Percentiles rank a stretch among this genome's conserved stretches.
phyloP scores from a whole-genome alignment of 2,888 invertebrate genomes.

The Cephus spinipes region DNA sequence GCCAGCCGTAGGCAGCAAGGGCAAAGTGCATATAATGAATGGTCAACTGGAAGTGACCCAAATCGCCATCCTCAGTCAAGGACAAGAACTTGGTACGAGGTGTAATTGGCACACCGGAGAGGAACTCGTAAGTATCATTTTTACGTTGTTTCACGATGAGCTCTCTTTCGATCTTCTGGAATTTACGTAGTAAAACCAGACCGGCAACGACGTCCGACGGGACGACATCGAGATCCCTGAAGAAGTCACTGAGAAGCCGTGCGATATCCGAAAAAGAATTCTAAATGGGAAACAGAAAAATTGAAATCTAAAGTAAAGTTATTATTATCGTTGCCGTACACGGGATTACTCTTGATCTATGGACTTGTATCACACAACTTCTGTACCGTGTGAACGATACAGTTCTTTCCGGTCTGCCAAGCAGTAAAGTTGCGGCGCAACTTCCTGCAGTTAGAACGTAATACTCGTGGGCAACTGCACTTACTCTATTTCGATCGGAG shows the following conservation, averaged over 20 bases:
- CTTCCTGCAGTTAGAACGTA: not conserved
- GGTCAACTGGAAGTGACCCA: conserved; percentile 77
- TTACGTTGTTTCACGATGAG: conserved; percentile 80
- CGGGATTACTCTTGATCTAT: not conserved
- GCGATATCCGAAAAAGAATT: conserved; percentile 90
- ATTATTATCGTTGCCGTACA: not conserved
- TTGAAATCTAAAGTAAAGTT: not conserved
- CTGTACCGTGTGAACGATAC: not conserved
- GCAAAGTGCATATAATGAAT: conserved; percentile 89
- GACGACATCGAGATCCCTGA: conserved; percentile 88
- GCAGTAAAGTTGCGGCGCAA: not conserved
- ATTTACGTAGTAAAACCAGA: conserved; percentile 81
- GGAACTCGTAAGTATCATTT: conserved; percentile 86
- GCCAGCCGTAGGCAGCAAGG: conserved; percentile 90
- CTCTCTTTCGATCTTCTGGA: conserved; percentile 83
- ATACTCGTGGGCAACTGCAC: conserved; percentile 26
- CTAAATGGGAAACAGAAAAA: conserved; percentile 57
- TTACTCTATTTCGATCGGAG: conserved; percentile 78
- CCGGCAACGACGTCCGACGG: conserved; percentile 90
- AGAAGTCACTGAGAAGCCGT: conserved; percentile 85
- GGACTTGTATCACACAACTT: not conserved
- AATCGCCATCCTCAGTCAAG: conserved; percentile 78
- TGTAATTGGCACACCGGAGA: conserved; percentile 87
- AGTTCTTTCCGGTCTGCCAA: not conserved
- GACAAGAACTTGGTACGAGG: conserved; percentile 84